Base-by-base conservation (phyloP, 1,140 invertebrate species). In the Amphibalanus amphitrite region DNA sequence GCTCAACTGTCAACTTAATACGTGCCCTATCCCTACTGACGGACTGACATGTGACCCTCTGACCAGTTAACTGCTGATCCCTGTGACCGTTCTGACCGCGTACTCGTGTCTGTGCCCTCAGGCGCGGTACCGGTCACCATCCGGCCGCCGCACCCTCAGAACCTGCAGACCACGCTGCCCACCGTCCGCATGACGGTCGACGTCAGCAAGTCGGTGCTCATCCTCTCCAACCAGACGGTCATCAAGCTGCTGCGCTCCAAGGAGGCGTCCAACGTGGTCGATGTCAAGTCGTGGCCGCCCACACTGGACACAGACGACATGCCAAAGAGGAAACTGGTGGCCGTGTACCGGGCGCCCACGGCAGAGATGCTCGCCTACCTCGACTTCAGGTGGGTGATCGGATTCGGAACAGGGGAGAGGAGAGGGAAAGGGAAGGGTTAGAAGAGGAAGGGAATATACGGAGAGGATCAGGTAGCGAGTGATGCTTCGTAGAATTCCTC, bases 221-320 rank as follows among this genome's bases (percentile, higher is more conserved):
- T 99, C 75, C 85, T 99, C 59, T 97, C 95, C 47, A 98, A 93
- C 79, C 89, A 92, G 80, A 89, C 88, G 80, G 90, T 98, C 75
- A 90, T 97, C 78, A 98, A 98, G 83, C 83, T 98, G 73, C 85
- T 99, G 67, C 94, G 95, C 77, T 95, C 93, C 33, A 97, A 98
- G 83, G 88, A 89, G 87, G 97, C 98, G 82, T 95, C 95, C 68
- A 75, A 75, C 70, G 74, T 76, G 69, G 75, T 75, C 69, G 73
- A 72, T 67, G 73, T 72, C 29, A 26, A 90, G 81, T 90, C 93
- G 28, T 99, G 97, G 97, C 95, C 95, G 23, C 85, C 89, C 0
- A 93, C 95, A 20, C 82, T 99, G 59, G 97, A 99, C 80, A 97
- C 95, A 71, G 96, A 98, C 78, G 97, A 99, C 80, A 90, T 96